A percentile compares a stretch with the other conserved stretches of the same genome.
Evolutionary conservation across 1,140 invertebrate genomes (phyloP).

Genomic region (Brachionus paranguensis): DNA sequence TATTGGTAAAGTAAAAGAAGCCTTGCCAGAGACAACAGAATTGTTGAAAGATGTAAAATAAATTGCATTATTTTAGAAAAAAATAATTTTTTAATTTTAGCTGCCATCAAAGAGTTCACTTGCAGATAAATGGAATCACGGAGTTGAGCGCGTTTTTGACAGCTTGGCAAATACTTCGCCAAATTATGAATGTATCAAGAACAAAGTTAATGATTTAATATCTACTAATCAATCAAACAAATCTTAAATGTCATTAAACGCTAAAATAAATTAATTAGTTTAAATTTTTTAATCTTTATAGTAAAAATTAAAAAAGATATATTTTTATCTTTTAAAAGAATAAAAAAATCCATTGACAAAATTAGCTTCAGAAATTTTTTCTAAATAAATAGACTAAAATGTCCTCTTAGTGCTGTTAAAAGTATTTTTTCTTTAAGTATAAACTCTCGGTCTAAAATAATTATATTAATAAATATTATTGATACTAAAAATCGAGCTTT

Average conservation of each 20-base stretch:
- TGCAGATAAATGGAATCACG: slow-evolving; percentile 21
- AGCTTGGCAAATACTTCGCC: not conserved
- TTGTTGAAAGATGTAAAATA: slow-evolving; percentile 16
- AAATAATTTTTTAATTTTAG: not conserved
- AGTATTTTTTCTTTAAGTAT: no score
- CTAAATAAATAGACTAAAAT: no score
- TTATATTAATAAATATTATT: no score
- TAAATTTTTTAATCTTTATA: not conserved
- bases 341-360: not conserved
- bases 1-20: slow-evolving; percentile 24
- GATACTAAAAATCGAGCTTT: no score
- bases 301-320: not conserved
- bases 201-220: not conserved
- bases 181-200: not conserved
- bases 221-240: not conserved
- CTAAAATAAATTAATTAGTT: no score
- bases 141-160: slow-evolving; percentile 1
- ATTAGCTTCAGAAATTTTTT: not conserved
- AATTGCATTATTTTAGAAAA: not conserved
- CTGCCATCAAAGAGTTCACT: slow-evolving; percentile 8
- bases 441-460: no score
- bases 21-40: slow-evolving; percentile 22
- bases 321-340: no score
- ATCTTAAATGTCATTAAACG: not conserved
- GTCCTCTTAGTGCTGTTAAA: no score